Conservation (phyloP, 2,113 vertebrate species). For the Cyanistes caeruleus region DNA sequence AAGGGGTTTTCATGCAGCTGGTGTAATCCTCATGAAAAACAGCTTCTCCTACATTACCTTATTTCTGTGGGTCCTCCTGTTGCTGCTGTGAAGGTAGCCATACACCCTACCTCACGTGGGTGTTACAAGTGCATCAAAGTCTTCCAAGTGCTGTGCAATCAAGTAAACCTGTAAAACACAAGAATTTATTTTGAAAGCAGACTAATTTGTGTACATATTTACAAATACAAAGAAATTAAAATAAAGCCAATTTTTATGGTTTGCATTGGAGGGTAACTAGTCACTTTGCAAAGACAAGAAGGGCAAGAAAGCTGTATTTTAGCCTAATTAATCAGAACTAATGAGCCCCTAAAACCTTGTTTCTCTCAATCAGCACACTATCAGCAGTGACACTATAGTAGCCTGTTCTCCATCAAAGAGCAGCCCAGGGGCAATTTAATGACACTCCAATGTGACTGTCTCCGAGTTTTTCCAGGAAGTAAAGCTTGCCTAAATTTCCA, state of each 20-base stretch:
- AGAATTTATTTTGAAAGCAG: background rate
- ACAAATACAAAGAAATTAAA: background rate
- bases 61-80: background rate
- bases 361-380: conserved; percentile 1
- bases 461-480: background rate
- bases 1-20: background rate
- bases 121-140: background rate
- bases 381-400: background rate
- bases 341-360: conserved; percentile 31
- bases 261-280: background rate
- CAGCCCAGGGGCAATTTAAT: background rate
- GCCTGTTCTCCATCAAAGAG: conserved; percentile 13
- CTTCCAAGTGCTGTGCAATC: background rate
- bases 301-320: background rate
- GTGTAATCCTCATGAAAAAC: background rate
- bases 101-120: rapidly evolving
- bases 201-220: background rate
- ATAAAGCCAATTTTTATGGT: background rate
- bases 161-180: background rate
- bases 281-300: background rate
- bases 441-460: background rate
- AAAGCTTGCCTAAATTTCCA: conserved; percentile 19
- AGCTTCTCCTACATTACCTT: background rate
- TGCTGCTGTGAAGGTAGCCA: background rate
- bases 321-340: conserved; percentile 51